phyloP scores from a whole-genome alignment of 2,888 invertebrate species.

The Habroteleia sp. region DNA sequence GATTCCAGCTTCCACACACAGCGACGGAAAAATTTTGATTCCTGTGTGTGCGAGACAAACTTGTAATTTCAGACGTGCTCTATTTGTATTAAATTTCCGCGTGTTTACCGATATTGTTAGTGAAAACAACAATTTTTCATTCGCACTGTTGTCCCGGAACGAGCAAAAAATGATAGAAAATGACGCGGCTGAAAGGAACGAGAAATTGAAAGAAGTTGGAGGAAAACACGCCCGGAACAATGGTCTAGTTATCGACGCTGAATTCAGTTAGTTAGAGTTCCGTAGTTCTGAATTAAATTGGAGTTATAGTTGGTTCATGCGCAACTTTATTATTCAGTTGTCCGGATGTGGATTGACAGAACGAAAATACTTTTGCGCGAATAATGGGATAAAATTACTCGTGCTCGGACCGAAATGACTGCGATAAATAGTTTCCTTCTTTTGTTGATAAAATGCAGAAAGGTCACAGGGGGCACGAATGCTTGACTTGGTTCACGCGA shows the following conservation, averaged over 20 bases:
- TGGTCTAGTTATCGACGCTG: conserved; percentile 32
- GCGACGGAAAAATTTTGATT: conserved; percentile 46
- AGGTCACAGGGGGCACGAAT: too few species aligned
- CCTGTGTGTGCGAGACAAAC: conserved; percentile 48
- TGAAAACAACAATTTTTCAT: conserved; percentile 19
- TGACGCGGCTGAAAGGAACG: not conserved
- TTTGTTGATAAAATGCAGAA: not conserved
- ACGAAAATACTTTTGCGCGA: conserved; percentile 23
- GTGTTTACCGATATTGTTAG: conserved; percentile 7
- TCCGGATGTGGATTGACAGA: conserved; percentile 19
- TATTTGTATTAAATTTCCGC: conserved; percentile 41
- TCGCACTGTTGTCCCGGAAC: conserved; percentile 8
- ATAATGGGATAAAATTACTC: too few species aligned
- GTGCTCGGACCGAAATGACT: not conserved
- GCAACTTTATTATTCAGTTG: conserved; percentile 46
- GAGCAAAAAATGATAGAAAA: not conserved
- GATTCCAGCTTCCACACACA: conserved; percentile 65
- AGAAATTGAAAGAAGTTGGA: conserved; percentile 15
- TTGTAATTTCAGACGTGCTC: conserved; percentile 47
- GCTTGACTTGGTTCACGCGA: conserved; percentile 5
- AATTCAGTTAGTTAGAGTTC: conserved; percentile 40
- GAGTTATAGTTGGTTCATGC: conserved; percentile 41
- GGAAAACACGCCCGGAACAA: conserved; percentile 27
- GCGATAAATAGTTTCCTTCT: not conserved
- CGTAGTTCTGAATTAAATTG: conserved; percentile 43